Percentiles rank a stretch among this genome's conserved stretches.
Conservation (phyloP, 2,888 invertebrate species). For the Amiota mariae region DNA sequence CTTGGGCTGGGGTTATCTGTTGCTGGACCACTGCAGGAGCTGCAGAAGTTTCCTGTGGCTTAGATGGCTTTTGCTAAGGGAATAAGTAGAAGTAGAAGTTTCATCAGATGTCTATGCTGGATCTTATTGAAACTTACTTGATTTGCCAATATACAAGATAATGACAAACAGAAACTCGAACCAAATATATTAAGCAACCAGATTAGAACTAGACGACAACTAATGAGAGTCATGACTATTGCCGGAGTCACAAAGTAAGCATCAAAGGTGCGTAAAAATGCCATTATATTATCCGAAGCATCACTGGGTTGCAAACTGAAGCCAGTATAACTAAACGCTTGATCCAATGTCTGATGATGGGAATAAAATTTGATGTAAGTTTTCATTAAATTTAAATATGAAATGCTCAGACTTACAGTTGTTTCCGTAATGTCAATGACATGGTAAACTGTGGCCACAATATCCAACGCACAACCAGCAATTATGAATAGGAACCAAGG, state of each 20-base stretch:
- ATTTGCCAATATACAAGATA: slow-evolving; percentile 58
- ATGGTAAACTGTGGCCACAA: slow-evolving; percentile 73
- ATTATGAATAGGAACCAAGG: slow-evolving; percentile 73
- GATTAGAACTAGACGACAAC: slow-evolving; percentile 74
- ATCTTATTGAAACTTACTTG: slow-evolving; percentile 50
- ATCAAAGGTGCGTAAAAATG: slow-evolving; percentile 53
- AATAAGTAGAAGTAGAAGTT: neutral
- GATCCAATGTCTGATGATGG: slow-evolving; percentile 38
- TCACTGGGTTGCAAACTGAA: neutral
- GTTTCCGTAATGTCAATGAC: slow-evolving; percentile 71
- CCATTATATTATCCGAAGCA: neutral
- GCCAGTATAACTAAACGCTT: slow-evolving; percentile 48
- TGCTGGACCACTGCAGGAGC: neutral
- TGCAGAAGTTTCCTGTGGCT: neutral
- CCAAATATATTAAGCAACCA: slow-evolving; percentile 75
- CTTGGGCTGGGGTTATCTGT: slow-evolving; percentile 25
- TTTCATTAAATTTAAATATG: too few species aligned
- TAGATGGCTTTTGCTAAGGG: neutral
- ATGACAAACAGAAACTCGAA: slow-evolving; percentile 65
- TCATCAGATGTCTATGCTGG: neutral
- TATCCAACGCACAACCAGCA: slow-evolving; percentile 71
- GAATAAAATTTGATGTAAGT: too few species aligned
- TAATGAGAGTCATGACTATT: slow-evolving; percentile 74
- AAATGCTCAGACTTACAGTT: slow-evolving; percentile 62
- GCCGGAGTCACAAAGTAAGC: slow-evolving; percentile 69